Evolutionary conservation across 2,888 invertebrate genomes (phyloP).

Genomic region (Pammene aurita): DNA sequence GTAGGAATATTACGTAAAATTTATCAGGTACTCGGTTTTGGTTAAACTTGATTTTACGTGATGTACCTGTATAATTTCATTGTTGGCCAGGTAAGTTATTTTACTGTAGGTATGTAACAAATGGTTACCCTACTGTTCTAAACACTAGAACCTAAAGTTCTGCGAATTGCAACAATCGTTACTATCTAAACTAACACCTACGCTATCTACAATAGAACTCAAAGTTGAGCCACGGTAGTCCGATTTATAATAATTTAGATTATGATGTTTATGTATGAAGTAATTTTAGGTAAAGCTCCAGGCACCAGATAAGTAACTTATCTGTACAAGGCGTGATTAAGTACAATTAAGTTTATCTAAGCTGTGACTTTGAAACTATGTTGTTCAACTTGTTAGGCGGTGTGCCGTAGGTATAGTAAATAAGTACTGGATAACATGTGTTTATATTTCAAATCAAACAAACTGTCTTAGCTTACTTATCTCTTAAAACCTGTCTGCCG

Average conservation of each 20-base stretch:
- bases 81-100: neutral
- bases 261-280: constrained; percentile 41
- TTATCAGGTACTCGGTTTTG: neutral
- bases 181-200: constrained; percentile 15
- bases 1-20: constrained; percentile 12
- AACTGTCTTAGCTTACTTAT: constrained; percentile 3
- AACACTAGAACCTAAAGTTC: constrained; percentile 36
- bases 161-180: constrained; percentile 18
- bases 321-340: constrained; percentile 38
- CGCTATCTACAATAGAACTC: constrained; percentile 13
- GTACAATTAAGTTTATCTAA: constrained; percentile 39
- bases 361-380: constrained; percentile 14
- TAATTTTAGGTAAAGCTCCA: constrained; percentile 37
- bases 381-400: constrained; percentile 15
- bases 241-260: constrained; percentile 35
- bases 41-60: neutral
- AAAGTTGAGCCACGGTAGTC: constrained; percentile 8
- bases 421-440: constrained; percentile 3
- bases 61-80: neutral
- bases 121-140: constrained; percentile 35
- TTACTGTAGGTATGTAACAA: too few species aligned
- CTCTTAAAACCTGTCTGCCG: neutral
- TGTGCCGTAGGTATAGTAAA: constrained; percentile 1
- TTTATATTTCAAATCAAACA: neutral
- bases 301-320: constrained; percentile 37